Conservation (phyloP, 1,140 invertebrate genomes). For the Drosophila auraria region DNA sequence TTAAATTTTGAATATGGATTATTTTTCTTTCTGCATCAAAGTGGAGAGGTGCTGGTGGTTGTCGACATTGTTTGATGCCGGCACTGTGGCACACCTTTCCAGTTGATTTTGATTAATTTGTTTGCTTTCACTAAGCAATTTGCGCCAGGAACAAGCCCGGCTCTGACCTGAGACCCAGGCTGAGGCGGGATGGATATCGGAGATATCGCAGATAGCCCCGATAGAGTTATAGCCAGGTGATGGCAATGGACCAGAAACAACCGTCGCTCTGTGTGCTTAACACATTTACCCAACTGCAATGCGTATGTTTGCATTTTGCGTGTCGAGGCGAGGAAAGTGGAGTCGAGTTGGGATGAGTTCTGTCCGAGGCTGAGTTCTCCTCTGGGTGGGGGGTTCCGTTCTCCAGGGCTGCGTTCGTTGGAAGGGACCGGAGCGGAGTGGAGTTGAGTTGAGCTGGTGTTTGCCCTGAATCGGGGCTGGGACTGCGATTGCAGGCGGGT, state of each 20-base stretch:
- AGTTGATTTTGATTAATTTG: slow-evolving; percentile 82
- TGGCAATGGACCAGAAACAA: slow-evolving; percentile 70
- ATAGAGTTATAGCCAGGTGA: slow-evolving; percentile 74
- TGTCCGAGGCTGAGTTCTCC: slow-evolving; percentile 4
- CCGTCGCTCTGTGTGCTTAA: slow-evolving; percentile 57
- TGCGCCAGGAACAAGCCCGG: slow-evolving; percentile 45
- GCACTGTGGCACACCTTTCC: slow-evolving; percentile 56
- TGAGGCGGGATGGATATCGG: slow-evolving; percentile 1
- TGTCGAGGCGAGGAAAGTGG: slow-evolving; percentile 52
- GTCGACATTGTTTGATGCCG: slow-evolving; percentile 58
- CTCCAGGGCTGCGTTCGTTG: slow-evolving; percentile 7
- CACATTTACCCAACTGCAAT: slow-evolving; percentile 76
- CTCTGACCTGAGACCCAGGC: slow-evolving; percentile 19
- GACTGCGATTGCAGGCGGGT: slow-evolving; percentile 42
- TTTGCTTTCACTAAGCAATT: slow-evolving; percentile 80
- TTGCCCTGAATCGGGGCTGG: slow-evolving; percentile 46
- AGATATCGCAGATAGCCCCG: slow-evolving; percentile 41
- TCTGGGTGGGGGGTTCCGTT: background rate
- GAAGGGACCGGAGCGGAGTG: background rate
- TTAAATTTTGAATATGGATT: background rate
- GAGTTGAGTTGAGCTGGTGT: slow-evolving; percentile 34
- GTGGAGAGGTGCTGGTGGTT: slow-evolving; percentile 3
- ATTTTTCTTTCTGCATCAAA: slow-evolving; percentile 7
- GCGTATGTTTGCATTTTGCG: slow-evolving; percentile 77
- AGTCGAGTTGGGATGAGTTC: slow-evolving; percentile 22